These are phyloP conservation scores for Physella acuta DNA, from an alignment of 1,140 invertebrate species.

Conservation along the genomic window DNA sequence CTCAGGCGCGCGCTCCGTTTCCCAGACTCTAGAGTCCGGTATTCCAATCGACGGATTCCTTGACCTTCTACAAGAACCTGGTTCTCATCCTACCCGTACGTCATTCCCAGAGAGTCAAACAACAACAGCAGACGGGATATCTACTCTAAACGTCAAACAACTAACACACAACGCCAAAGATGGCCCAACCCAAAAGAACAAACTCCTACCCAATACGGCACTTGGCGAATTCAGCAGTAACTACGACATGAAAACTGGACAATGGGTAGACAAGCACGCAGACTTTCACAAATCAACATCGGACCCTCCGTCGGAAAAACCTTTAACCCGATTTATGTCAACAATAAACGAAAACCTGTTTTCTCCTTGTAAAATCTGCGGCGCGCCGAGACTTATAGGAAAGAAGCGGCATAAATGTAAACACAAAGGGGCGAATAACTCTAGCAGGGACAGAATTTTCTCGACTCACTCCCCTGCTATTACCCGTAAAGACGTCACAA, in stretches of 20 bases:
- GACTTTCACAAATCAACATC: not conserved
- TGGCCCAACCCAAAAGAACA: too few species aligned
- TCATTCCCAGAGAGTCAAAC: too few species aligned
- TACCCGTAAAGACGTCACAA: not conserved
- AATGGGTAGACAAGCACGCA: slow-evolving; percentile 10
- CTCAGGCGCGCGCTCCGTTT: not conserved
- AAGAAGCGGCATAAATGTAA: slow-evolving; percentile 1
- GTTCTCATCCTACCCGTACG: too few species aligned
- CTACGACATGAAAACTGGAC: not conserved
- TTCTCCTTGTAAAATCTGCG: not conserved
- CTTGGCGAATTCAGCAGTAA: not conserved
- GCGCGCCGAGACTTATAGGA: not conserved
- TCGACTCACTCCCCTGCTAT: not conserved
- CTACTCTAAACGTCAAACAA: too few species aligned
- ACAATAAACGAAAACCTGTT: not conserved
- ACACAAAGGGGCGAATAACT: not conserved
- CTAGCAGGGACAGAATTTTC: not conserved
- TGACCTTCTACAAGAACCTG: too few species aligned
- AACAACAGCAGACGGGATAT: too few species aligned
- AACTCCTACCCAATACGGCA: not conserved
- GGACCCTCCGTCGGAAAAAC: not conserved
- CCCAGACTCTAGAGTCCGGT: not conserved
- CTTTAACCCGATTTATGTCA: not conserved
- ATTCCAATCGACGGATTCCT: too few species aligned
- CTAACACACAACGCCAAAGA: too few species aligned